Conservation (phyloP, 2,113 vertebrate genomes). For the Hyperopisus bebe region DNA sequence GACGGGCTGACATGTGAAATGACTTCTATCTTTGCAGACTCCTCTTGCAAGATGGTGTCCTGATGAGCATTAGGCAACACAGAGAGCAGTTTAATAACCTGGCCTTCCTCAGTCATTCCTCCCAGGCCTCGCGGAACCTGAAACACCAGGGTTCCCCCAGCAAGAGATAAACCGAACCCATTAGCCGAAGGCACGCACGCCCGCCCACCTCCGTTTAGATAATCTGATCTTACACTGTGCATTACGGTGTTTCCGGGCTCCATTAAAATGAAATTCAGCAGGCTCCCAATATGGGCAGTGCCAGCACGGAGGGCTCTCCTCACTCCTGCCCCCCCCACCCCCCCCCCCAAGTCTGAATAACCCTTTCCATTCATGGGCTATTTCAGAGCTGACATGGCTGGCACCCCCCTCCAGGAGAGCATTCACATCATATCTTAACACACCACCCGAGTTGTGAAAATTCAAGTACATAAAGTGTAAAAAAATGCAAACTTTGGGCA, state of each 20-base stretch:
- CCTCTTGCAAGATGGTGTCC: neutral
- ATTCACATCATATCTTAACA: neutral
- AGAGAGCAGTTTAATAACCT: slow-evolving; percentile 1
- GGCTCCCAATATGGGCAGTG: neutral
- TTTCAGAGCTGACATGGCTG: neutral
- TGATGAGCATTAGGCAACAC: neutral
- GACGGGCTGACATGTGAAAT: neutral
- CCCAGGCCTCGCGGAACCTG: neutral
- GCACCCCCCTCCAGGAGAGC: neutral
- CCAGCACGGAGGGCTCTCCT: neutral
- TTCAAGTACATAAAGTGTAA: neutral
- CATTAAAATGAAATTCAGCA: neutral
- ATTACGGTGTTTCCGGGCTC: neutral
- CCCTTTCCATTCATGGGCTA: neutral
- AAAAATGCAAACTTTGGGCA: neutral
- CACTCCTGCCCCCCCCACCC: neutral
- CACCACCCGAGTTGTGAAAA: neutral
- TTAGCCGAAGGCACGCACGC: neutral
- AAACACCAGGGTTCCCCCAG: neutral
- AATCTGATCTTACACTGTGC: neutral
- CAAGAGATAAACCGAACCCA: neutral
- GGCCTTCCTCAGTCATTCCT: neutral
- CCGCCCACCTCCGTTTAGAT: neutral
- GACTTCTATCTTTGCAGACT: neutral
- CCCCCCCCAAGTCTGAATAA: neutral